These are phyloP conservation scores for Tortricodes alternella DNA, from an alignment of 2,888 invertebrate genomes.

Conservation along the genomic window DNA sequence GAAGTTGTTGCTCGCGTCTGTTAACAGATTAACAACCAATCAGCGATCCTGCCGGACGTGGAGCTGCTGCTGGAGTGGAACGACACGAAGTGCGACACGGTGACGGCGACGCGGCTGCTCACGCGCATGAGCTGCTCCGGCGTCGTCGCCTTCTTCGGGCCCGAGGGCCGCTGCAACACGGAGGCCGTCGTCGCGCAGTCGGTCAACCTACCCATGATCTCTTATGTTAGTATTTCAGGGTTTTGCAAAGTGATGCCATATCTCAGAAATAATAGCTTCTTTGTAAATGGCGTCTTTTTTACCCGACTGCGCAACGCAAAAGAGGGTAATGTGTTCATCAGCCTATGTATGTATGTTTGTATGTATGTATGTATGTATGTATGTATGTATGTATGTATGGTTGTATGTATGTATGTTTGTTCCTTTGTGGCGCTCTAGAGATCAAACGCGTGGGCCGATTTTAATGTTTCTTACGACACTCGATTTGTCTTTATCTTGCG, in stretches of 20 bases:
- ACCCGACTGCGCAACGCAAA: too few species aligned
- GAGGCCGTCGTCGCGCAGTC: conserved; percentile 97
- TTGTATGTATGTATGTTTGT: too few species aligned
- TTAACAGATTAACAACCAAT: conserved; percentile 88
- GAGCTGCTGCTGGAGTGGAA: conserved; percentile 88
- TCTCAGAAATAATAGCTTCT: too few species aligned
- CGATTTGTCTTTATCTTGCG: too few species aligned
- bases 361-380: too few species aligned
- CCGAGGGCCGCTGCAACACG: conserved; percentile 96
- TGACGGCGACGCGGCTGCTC: conserved; percentile 90
- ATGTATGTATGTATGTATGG: too few species aligned
- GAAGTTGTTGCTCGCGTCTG: conserved; percentile 19
- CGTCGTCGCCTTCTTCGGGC: conserved; percentile 96
- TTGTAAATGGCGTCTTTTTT: too few species aligned
- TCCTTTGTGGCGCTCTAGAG: too few species aligned
- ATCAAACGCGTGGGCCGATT: too few species aligned
- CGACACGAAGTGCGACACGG: conserved; percentile 93
- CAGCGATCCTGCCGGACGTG: conserved; percentile 88
- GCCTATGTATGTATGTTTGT: too few species aligned
- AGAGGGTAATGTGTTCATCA: too few species aligned
- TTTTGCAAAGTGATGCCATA: neutral
- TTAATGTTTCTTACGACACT: too few species aligned
- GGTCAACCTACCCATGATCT: conserved; percentile 97
- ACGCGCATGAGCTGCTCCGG: conserved; percentile 96
- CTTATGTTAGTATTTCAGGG: conserved; percentile 90